These are phyloP conservation scores for Oncorhynchus gorbuscha DNA, from an alignment of 2,113 vertebrate species.

Conservation along the genomic window DNA sequence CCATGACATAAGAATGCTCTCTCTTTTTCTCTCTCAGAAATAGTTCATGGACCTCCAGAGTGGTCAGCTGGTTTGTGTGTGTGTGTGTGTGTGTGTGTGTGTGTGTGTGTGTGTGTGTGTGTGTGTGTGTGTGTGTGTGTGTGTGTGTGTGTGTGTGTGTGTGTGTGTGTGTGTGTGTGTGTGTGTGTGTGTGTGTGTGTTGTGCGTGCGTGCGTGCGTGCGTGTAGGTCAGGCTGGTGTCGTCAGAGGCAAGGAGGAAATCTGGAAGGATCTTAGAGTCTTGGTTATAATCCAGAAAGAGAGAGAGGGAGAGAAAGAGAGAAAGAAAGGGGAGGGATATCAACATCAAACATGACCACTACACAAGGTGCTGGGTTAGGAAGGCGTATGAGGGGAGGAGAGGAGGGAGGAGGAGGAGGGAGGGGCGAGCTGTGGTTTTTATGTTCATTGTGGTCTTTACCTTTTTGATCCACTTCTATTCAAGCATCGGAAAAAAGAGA, in stretches of 20 bases:
- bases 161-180: neutral
- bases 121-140: constrained; percentile 7
- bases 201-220: neutral
- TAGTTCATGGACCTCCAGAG: neutral
- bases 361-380: constrained; percentile 91
- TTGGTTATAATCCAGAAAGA: constrained; percentile 70
- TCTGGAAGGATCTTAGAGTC: constrained; percentile 75
- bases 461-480: constrained; percentile 99
- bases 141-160: constrained; percentile 10
- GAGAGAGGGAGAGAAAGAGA: constrained; percentile 21
- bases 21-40: constrained; percentile 65
- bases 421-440: constrained; percentile 81
- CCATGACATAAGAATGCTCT: constrained; percentile 33
- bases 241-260: constrained; percentile 67
- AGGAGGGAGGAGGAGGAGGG: constrained; percentile 50
- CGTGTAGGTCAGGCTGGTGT: constrained; percentile 61
- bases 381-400: constrained; percentile 62
- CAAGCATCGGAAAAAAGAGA: constrained; percentile 93
- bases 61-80: neutral
- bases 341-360: constrained; percentile 87
- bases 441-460: constrained; percentile 93
- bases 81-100: neutral
- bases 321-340: constrained; percentile 66
- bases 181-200: neutral
- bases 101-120: neutral